Percentiles rank a stretch among this genome's conserved stretches.
Evolutionary conservation across 2,797 vertebrate species (phyloP).

Genomic region (Tamandua tetradactyla): DNA sequence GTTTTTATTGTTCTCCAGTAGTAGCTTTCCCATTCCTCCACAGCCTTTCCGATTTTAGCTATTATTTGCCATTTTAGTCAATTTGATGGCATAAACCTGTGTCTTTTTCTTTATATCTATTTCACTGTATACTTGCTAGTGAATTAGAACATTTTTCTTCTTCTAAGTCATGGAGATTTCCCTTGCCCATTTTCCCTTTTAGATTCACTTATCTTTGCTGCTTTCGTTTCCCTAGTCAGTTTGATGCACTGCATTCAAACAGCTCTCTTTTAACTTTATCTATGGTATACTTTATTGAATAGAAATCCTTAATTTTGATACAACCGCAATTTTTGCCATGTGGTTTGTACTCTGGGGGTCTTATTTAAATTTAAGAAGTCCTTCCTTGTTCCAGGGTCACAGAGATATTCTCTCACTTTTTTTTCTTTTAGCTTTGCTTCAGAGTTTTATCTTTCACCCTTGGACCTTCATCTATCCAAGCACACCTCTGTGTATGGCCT

Average conservation of each 20-base stretch:
- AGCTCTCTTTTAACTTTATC: neutral
- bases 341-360: neutral
- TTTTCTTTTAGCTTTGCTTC: neutral
- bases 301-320: neutral
- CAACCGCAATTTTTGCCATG: neutral
- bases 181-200: neutral
- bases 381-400: neutral
- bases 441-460: neutral
- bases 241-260: neutral
- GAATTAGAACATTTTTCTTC: neutral
- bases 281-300: neutral
- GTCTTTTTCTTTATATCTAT: neutral
- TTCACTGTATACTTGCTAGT: neutral
- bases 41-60: neutral
- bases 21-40: neutral
- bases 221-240: neutral
- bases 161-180: neutral
- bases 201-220: neutral
- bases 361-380: conserved; percentile 19
- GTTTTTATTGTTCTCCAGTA: no score
- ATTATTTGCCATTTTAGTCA: neutral
- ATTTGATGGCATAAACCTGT: neutral
- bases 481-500: neutral
- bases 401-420: neutral
- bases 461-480: neutral